Percentiles rank a stretch among this genome's conserved stretches.
These are phyloP conservation scores for Drosophila neutralis DNA, from an alignment of 2,888 invertebrate species.

Conservation along the genomic window DNA sequence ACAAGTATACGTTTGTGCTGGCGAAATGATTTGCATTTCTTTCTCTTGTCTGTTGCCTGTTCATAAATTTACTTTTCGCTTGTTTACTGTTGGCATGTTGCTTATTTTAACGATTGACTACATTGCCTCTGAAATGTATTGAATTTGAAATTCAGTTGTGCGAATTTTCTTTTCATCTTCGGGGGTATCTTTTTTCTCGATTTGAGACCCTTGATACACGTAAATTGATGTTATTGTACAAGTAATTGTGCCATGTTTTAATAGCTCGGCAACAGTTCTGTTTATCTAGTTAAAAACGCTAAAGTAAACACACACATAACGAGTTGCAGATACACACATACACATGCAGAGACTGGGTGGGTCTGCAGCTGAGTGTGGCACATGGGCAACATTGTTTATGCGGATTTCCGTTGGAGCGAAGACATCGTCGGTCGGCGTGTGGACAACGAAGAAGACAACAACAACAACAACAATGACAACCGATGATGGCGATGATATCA, in stretches of 20 bases:
- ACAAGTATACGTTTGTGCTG: background rate
- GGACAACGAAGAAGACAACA: constrained; percentile 41
- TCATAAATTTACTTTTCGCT: constrained; percentile 16
- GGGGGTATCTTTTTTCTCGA: background rate
- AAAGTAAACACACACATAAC: constrained; percentile 56
- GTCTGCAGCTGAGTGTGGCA: constrained; percentile 40
- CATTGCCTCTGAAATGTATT: constrained; percentile 23
- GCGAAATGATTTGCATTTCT: constrained; percentile 28
- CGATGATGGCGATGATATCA: constrained; percentile 70
- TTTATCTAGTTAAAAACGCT: constrained; percentile 76
- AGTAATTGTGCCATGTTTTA: constrained; percentile 67
- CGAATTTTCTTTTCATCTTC: constrained; percentile 31
- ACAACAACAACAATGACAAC: constrained; percentile 42
- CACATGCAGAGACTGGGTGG: constrained; percentile 5
- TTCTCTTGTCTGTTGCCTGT: constrained; percentile 7
- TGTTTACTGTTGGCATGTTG: constrained; percentile 25
- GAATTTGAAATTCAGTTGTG: constrained; percentile 14
- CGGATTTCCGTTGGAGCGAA: constrained; percentile 77
- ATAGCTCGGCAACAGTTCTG: constrained; percentile 48
- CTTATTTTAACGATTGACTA: constrained; percentile 21
- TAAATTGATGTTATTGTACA: constrained; percentile 31
- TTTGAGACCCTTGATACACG: constrained; percentile 29
- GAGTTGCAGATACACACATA: constrained; percentile 5
- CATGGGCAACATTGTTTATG: constrained; percentile 74
- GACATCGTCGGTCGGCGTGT: constrained; percentile 55